phyloP scores from a whole-genome alignment of 2,888 invertebrate species.

The Chouioia cunea region DNA sequence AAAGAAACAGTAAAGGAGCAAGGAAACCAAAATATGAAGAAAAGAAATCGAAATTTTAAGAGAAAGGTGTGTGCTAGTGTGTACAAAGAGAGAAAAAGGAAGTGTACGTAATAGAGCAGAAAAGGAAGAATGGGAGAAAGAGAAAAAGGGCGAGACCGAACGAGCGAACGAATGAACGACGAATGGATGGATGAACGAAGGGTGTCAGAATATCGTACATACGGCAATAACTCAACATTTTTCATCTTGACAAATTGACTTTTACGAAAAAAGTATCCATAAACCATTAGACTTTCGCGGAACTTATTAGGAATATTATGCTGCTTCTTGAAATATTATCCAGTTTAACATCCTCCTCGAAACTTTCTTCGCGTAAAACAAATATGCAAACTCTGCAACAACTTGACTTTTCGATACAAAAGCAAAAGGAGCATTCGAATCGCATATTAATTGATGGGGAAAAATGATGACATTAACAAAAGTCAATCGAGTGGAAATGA shows the following conservation, averaged over 20 bases:
- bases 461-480: no score
- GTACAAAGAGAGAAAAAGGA: slow-evolving; percentile 14
- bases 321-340: slow-evolving; percentile 22
- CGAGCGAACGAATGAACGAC: neutral
- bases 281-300: slow-evolving; percentile 26
- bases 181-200: neutral
- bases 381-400: neutral
- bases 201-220: slow-evolving; percentile 33
- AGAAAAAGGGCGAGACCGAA: slow-evolving; percentile 14
- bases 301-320: slow-evolving; percentile 35
- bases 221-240: slow-evolving; percentile 44
- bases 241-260: slow-evolving; percentile 46
- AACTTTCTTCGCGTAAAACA: neutral
- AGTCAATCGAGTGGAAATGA: slow-evolving; percentile 1
- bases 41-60: neutral
- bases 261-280: slow-evolving; percentile 24
- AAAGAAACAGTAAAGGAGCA: neutral
- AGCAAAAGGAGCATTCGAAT: no score
- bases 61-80: slow-evolving; percentile 20
- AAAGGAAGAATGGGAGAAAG: slow-evolving; percentile 17
- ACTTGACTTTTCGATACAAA: no score
- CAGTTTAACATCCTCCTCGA: slow-evolving; percentile 9
- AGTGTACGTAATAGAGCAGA: slow-evolving; percentile 21
- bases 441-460: no score
- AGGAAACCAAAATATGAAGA: neutral